Evolutionary conservation across 2,113 vertebrate genomes (phyloP).

Genomic region (Etia nguti): DNA sequence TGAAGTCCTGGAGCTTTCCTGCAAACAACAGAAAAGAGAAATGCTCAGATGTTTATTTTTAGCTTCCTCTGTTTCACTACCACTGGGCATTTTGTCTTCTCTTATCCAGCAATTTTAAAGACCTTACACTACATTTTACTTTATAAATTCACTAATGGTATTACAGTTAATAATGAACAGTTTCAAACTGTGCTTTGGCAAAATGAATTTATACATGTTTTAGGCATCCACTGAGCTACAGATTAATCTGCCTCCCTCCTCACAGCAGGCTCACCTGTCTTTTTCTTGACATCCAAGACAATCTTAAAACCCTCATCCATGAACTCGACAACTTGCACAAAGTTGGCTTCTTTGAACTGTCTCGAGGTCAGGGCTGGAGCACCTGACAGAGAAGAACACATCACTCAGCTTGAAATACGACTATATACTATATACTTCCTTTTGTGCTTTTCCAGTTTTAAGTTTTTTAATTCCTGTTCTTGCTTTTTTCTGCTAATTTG

Average conservation of each 20-base stretch:
- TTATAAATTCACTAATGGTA: not conserved
- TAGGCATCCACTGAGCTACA: not conserved
- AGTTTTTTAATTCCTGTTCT: not conserved
- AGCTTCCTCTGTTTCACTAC: not conserved
- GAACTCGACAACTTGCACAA: not conserved
- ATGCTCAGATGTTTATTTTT: not conserved
- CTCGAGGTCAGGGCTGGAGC: slow-evolving; percentile 79
- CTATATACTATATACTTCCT: not conserved
- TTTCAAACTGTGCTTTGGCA: not conserved
- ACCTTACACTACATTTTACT: not conserved
- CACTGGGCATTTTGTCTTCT: not conserved
- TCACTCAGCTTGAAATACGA: not conserved
- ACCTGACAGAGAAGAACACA: slow-evolving; percentile 63
- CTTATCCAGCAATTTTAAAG: not conserved
- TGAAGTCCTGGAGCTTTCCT: slow-evolving; percentile 92
- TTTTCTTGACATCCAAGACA: slow-evolving; percentile 88
- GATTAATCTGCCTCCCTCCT: not conserved
- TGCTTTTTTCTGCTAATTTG: not conserved
- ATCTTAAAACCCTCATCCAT: slow-evolving; percentile 28
- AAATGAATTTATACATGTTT: not conserved
- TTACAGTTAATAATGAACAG: not conserved
- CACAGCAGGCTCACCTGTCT: slow-evolving; percentile 77
- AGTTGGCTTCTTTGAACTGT: not conserved
- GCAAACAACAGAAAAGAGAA: not conserved
- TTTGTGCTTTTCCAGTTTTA: not conserved